Base-by-base conservation (phyloP, 2,797 vertebrate species). In the Rhodeus uyekii region DNA sequence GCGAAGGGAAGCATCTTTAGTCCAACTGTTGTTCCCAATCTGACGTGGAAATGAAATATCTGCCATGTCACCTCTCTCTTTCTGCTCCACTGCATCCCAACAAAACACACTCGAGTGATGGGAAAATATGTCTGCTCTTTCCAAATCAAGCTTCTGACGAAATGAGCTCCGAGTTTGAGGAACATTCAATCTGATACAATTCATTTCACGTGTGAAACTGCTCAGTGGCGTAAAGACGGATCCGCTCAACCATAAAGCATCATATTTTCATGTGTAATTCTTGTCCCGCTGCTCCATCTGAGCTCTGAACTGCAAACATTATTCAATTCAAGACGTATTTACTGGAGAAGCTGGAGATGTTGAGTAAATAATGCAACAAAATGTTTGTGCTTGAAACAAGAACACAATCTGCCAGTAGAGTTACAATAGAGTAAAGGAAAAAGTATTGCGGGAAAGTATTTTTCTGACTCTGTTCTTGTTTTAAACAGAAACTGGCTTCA, bases 31-130 rank as follows among this genome's bases (percentile, higher is more conserved):
- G 90, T 91, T 87, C 89, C 88, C 89, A 86, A 92, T 92, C 90
- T 91, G 85, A 90, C 92, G 94, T 94, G 92, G 91, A 95, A 93
- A 94, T 94, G 80, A 91, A 92, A 92, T 32, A 78, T 93, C 92
- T 92, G 92, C 91, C 91, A 88, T 94, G 92, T 93, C 92, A 90
- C 89, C 92, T 92, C 89, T 92, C 91, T 92, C 92, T 89, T 87
- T 87, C 87, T 91, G 89, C 92, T 92, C 92, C 91, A 93, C 91
- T 91, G 90, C 91, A 89, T 93, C 87, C 91, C 90, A 91, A 88
- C 88, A 87, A 73, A 89, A 84, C 84, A 76, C 88, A 84, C 86
- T 80, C 69, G 88, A 86, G 85, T 89, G 88, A 89, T 87, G 86
- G 86, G 85, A 92, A 92, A 93, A 91, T 89, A 90, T 91, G 91